Evolutionary conservation across 1,140 invertebrate species (phyloP), one percentile per base, ranked within the genome.

Genomic region (Diplogasteroides magnus): DNA sequence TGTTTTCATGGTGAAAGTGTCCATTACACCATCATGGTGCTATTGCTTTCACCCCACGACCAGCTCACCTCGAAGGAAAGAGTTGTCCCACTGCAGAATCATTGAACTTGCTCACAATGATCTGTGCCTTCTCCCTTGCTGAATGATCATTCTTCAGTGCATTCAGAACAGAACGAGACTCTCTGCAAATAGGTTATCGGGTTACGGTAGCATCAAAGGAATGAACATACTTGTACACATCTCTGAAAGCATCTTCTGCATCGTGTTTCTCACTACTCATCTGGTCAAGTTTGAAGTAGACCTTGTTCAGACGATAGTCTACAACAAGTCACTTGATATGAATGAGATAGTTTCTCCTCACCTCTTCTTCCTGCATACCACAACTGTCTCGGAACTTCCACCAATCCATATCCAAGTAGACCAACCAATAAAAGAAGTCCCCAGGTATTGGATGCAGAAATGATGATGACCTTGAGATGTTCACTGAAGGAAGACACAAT

Each of bases 371-470:
- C 79, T 57, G 76, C 74, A 29, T 78, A 66, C 92, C 92, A 97
- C 14, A 95, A 84, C 70, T 88, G 89, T 32, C 93, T 87, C 0
- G 95, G 95, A 0, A 97, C 90, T 84, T 97, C 94, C 0, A 99
- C 93, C 29, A 99, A 86, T 1, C 95, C 94, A 86, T 98, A 97
- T 25, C 97, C 97, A 23, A 98, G 86, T 61, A 99, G 85, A 26
- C 98, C 84, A 31, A 98, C 91, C 23, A 99, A 85, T 27, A 98
- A 86, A 83, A 98, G 97, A 32, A 99, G 85, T 68, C 97, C 97
- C 96, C 97, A 99, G 0, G 97, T 99, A 80, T 99, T 99, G 78
- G 93, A 96, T 13, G 96, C 94, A 19, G 94, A 94, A n/a, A 96
- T 93, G 59, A 94, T 92, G 74, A 98, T 94, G 0, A 93, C 90